Evolutionary conservation across 2,113 vertebrate genomes (phyloP).

Genomic region (Chinchilla lanigera): DNA sequence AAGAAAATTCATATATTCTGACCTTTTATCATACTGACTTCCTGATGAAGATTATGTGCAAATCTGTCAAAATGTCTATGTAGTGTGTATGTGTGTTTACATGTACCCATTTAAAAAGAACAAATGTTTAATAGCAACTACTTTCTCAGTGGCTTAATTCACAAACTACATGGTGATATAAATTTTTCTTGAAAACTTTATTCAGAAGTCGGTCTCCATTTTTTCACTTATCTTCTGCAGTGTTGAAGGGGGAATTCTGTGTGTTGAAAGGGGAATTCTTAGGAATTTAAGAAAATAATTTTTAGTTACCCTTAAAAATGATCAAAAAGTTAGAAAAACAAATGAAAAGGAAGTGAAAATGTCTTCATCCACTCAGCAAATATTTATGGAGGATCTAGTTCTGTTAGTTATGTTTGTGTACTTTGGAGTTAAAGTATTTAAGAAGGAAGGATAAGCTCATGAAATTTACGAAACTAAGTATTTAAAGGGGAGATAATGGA

Average conservation of each 20-base stretch:
- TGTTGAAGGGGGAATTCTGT: constrained; percentile 46
- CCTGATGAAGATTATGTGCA: background rate
- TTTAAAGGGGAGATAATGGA: constrained; percentile 46
- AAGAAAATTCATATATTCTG: background rate
- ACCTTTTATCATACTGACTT: constrained; percentile 31
- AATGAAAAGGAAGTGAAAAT: constrained; percentile 52
- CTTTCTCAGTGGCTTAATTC: background rate
- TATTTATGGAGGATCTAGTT: constrained; percentile 48
- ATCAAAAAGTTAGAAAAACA: constrained; percentile 42
- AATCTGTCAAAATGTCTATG: background rate
- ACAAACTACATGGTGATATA: background rate
- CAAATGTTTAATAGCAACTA: constrained; percentile 35
- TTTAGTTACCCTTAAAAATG: constrained; percentile 45
- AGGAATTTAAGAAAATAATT: constrained; percentile 55
- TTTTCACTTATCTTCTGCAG: constrained; percentile 12
- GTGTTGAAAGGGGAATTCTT: constrained; percentile 37
- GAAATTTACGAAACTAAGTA: background rate
- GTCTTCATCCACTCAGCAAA: constrained; percentile 12
- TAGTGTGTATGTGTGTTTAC: background rate
- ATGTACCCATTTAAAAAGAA: background rate
- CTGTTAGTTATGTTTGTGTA: constrained; percentile 16
- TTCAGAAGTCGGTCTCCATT: constrained; percentile 13
- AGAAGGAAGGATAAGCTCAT: background rate
- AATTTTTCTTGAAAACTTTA: constrained; percentile 49
- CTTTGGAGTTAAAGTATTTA: constrained; percentile 25